Base-by-base conservation (phyloP, 23 tunicate genomes). In the Trididemnum nubilum region DNA sequence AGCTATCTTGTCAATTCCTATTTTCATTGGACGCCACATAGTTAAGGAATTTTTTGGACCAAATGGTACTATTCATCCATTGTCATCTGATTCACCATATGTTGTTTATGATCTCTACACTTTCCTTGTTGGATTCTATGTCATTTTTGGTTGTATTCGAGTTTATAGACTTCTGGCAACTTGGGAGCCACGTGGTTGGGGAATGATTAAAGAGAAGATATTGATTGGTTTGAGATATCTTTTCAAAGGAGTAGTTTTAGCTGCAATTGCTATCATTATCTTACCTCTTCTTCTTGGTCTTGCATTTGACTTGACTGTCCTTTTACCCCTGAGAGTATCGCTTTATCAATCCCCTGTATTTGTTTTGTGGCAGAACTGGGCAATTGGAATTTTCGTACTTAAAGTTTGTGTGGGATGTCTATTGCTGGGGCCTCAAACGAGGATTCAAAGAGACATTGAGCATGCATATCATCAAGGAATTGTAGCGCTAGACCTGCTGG, bases 301-400 rank as follows among this genome's bases (percentile, higher is more conserved):
- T 34, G 51, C 81, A 4, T 85, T 90, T 65, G 90, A 90, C 36
- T 30, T 84, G 0, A 84, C 71, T 5, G 24, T 90, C 0, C 73
- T 90, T 32, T 83, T 85, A 35, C 96, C 96, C 1, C 39, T 85
- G 0, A 73, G 90, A 64, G 90, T 85, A 28, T 85, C 86, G 3
- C 54, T 64, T 7, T 72, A 85, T 34, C 86, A 90, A 61, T 76
- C 96, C 33, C 96, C 90, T 34, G 65, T 90, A 2, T 57, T 81
- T 25, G 77, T 75, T 50, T 35, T 88, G 29, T 88, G 83, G 83
- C 92, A 82, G 44, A 90, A 90, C 57, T 90, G 96, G 96, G 90
- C 84, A 0, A 66, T 85, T 0, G 96, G 96, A 15, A 73, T 81
- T 25, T 44, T 90, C 21, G 29, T 84, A 19, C 50, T 85, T 27